Percentiles rank a stretch among this genome's conserved stretches.
These are phyloP conservation scores for Clarias batrachus DNA, from an alignment of 2,113 vertebrate species.

Conservation along the genomic window DNA sequence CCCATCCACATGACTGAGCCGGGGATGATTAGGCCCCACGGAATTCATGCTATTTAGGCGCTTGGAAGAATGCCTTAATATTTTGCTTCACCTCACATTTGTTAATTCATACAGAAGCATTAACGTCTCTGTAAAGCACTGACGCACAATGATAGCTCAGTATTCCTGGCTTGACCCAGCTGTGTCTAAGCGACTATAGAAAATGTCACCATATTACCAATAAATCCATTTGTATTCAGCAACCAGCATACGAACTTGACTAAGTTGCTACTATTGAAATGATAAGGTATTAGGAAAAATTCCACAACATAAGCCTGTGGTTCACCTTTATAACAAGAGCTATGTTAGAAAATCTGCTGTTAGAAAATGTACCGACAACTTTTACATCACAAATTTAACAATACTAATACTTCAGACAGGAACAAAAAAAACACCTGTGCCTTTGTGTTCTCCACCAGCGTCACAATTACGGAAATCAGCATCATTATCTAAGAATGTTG, in stretches of 20 bases:
- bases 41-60: too few species aligned
- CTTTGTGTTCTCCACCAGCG: not conserved
- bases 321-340: not conserved
- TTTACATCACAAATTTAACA: not conserved
- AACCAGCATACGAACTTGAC: not conserved
- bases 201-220: not conserved
- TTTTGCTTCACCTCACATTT: too few species aligned
- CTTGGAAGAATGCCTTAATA: too few species aligned
- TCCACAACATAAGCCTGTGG: not conserved
- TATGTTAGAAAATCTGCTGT: not conserved
- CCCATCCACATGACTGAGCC: too few species aligned
- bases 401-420: not conserved
- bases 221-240: not conserved
- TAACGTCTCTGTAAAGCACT: too few species aligned
- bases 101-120: too few species aligned
- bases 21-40: too few species aligned
- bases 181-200: not conserved
- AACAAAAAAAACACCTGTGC: too few species aligned
- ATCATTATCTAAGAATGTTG: not conserved
- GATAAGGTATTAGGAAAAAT: not conserved
- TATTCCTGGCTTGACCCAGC: too few species aligned
- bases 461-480: not conserved
- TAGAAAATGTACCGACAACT: not conserved
- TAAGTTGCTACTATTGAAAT: not conserved
- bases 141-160: too few species aligned